Percentiles rank a stretch among this genome's conserved stretches.
These are phyloP conservation scores for Petrolisthes cinctipes DNA, from an alignment of 2,888 invertebrate species.

Conservation along the genomic window DNA sequence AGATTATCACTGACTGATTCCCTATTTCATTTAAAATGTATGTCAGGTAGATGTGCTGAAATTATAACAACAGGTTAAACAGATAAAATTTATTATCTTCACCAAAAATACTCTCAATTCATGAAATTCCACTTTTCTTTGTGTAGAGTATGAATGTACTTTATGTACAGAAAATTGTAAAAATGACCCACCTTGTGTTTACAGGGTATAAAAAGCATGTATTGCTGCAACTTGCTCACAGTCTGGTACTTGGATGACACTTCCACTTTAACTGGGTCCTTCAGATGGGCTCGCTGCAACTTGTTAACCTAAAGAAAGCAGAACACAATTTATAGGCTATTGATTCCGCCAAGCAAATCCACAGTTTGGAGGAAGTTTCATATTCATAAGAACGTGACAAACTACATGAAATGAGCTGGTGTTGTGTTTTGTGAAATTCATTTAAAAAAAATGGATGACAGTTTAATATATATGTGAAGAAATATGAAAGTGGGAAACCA, in stretches of 20 bases:
- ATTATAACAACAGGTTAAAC: background rate
- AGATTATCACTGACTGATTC: conserved; percentile 60
- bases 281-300: conserved; percentile 92
- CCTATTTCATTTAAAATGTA: conserved; percentile 61
- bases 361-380: too few species aligned
- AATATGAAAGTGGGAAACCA: too few species aligned
- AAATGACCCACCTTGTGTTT: conserved; percentile 84
- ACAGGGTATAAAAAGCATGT: conserved; percentile 93
- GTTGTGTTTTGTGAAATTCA: too few species aligned
- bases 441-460: too few species aligned
- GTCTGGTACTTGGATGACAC: conserved; percentile 97
- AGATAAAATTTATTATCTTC: background rate
- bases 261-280: conserved; percentile 95
- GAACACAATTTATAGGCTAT: background rate
- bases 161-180: background rate
- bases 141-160: background rate
- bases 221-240: conserved; percentile 95
- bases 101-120: background rate
- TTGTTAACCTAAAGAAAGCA: conserved; percentile 78
- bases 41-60: conserved; percentile 54
- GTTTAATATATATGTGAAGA: too few species aligned
- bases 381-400: background rate
- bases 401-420: background rate
- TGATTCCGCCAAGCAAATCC: background rate
- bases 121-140: background rate